Evolutionary conservation across 2,113 vertebrate genomes (phyloP), one percentile per base, ranked within the genome.

Genomic region (Tetraodon nigroviridis): DNA sequence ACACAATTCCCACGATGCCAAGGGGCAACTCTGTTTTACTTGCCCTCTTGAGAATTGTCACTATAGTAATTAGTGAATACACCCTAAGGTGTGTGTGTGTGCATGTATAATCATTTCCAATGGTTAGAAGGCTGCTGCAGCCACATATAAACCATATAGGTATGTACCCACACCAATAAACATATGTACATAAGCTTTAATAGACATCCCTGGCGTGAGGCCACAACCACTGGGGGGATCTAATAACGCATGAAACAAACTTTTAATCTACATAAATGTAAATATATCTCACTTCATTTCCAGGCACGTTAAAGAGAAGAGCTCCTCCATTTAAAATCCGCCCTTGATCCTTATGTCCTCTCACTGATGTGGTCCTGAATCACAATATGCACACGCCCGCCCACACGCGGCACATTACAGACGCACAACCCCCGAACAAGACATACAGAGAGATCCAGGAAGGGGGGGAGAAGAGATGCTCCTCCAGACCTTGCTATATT

Each of bases 281-380:
- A 32, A 32, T 32, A 32, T 7, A 32, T 32, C 8, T 32, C 29
- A 32, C 32, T 46, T 46, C 11, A n/a, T n/a, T 48, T 48, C 49
- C 61, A 69, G 72, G 73, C 78, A 78, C 80, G 75, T 69, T 78
- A 65, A 84, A 58, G 55, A 46, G 19, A 29, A 76, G 51, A 69
- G 52, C 73, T 50, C 55, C 61, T 87, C 83, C 83, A 84, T 88
- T 78, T 78, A 84, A 85, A 83, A 69, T 79, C 51, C 0, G 78
- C 42, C 86, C 83, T 88, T 89, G 79, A 86, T 84, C 79, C 57
- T n/a, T 41, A 42, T 29, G 73, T 79, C 72, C 65, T 72, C 71
- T 61, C 18, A 17, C 73, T 49, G 69, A 61, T 75, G 79, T 61
- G 61, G 29, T 70, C 69, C 73, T 80, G 75, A 84, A 84, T 86